Evolutionary conservation across 2,797 vertebrate genomes (phyloP).

Genomic region (Pterois miles): DNA sequence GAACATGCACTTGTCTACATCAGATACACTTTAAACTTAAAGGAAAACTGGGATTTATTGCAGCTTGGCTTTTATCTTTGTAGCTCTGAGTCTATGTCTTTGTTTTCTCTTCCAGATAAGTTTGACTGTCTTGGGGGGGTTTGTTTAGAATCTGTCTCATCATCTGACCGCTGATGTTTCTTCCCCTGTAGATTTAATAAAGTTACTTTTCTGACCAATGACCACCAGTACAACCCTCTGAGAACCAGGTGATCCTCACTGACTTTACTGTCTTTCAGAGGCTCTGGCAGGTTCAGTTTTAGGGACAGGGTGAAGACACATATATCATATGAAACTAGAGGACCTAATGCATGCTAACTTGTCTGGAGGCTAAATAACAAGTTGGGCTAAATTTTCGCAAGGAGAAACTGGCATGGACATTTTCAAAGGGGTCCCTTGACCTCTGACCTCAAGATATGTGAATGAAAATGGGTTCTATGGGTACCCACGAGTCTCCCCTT

Average conservation of each 20-base stretch:
- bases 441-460: no score
- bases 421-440: no score
- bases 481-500: no score
- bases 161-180: background rate
- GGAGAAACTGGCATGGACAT: no score
- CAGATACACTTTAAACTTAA: background rate
- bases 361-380: no score
- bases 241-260: background rate
- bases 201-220: background rate
- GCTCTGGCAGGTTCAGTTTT: background rate
- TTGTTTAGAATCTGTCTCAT: background rate
- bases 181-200: background rate
- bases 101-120: background rate
- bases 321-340: no score
- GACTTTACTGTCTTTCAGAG: background rate
- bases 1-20: background rate
- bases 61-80: background rate
- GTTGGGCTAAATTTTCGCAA: no score
- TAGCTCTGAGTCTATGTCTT: background rate
- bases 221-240: background rate
- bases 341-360: no score
- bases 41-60: background rate
- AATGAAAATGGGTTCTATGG: no score
- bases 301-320: background rate
- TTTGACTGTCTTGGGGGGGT: background rate